Evolutionary conservation across 1,140 invertebrate species (phyloP), one percentile per base, ranked within the genome.

Genomic region (Brachionus manjavacas): DNA sequence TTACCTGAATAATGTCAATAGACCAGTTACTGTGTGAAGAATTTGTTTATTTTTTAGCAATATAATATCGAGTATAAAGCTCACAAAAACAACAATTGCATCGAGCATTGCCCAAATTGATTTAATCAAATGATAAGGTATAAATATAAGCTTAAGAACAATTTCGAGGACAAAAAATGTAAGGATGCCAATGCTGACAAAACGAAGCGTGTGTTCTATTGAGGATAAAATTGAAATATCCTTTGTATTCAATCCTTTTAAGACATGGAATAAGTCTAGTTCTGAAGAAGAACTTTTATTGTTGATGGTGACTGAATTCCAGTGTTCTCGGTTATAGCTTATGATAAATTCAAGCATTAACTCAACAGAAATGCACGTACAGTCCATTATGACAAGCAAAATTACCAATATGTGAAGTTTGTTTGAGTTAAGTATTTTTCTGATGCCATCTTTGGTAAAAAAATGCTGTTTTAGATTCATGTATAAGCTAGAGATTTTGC

Each of bases 61-160:
- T 28, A 76, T 23, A 31, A 76, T 49, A 49, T 76, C 72, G 7
- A 76, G 25, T 9, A 76, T 4, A 76, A 76, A 76, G 25, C 72
- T 76, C 12, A 76, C 72, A 76, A 76, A 76, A 76, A 76, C 72
- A 1, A 76, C 72, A 12, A 76, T 76, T 9, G 72, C 43, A 49
- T 76, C 72, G 0, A 76, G 43, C 2, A 76, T 49, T 25, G 43
- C 23, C 72, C 72, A 76, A 20, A 76, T 76, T 20, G 72, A 76
- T 76, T 49, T 76, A 0, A 76, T 46, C 3, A 76, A 14, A 49
- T 76, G 41, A 12, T 35, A 9, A 16, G 72, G 72, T 49, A 49
- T 49, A 76, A 76, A 76, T 12, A 76, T 28, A 12, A 76, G 31
- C 14, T 76, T 76, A 9, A 76, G 31, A 76, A 46, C 46, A 20